phyloP scores from a whole-genome alignment of 2,797 vertebrate genomes.

The Erithacus rubecula region DNA sequence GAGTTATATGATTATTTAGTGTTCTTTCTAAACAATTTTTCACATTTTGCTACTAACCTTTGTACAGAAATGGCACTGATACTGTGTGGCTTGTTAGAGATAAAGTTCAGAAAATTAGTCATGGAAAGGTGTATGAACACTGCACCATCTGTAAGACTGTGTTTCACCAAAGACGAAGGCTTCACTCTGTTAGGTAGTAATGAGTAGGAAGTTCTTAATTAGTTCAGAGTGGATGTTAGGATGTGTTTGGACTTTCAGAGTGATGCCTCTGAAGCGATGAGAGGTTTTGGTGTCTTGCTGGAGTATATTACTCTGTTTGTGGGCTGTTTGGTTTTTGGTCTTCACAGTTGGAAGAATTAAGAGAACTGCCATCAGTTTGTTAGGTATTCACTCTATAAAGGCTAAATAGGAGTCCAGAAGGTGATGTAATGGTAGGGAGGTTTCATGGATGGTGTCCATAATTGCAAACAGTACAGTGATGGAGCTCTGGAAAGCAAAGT shows the following conservation, averaged over 20 bases:
- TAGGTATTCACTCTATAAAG: background rate
- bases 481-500: background rate
- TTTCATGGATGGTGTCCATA: rapidly evolving
- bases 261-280: background rate
- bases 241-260: background rate
- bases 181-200: background rate
- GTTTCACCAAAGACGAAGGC: background rate
- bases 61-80: background rate
- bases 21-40: background rate
- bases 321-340: background rate
- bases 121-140: background rate
- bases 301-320: background rate
- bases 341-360: background rate
- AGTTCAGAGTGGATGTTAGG: background rate
- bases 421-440: too few relatives aligned
- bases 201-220: background rate
- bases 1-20: background rate
- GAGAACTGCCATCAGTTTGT: background rate
- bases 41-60: background rate
- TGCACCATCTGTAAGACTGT: background rate
- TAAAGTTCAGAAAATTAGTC: background rate
- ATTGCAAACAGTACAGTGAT: rapidly evolving
- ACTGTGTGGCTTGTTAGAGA: background rate
- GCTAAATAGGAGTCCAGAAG: background rate
- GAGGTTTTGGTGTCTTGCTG: background rate